A percentile compares a stretch with the other conserved stretches of the same genome.
These are phyloP conservation scores for Pristiophorus japonicus DNA, from an alignment of 2,113 vertebrate genomes.

Conservation along the genomic window DNA sequence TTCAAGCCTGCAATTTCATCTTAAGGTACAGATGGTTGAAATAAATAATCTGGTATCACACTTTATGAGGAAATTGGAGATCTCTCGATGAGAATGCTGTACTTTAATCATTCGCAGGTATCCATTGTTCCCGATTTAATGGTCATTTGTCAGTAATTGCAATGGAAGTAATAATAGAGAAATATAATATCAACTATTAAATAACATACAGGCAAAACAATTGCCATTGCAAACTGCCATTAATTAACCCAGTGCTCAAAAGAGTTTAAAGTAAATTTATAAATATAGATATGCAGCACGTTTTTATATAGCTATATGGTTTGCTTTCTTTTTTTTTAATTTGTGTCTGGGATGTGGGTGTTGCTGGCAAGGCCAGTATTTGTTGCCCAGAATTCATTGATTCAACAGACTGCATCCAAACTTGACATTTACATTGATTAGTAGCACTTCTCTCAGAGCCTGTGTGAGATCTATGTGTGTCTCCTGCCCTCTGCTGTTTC, in stretches of 20 bases:
- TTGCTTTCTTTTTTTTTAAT: background rate
- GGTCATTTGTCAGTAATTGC: background rate
- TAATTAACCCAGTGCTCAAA: background rate
- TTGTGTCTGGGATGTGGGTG: too few relatives aligned
- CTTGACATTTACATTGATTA: background rate
- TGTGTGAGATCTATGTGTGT: background rate
- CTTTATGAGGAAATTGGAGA: background rate
- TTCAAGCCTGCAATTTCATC: background rate
- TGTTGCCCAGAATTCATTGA: too few relatives aligned
- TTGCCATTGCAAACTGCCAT: background rate
- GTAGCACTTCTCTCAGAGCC: background rate
- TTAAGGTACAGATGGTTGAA: background rate
- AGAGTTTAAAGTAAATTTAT: background rate
- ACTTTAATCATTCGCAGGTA: background rate
- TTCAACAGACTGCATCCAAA: background rate
- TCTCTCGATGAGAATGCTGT: background rate
- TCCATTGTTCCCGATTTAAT: background rate
- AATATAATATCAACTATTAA: background rate
- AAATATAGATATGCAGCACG: background rate
- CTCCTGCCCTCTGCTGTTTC: conserved; percentile 10
- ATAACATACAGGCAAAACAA: background rate
- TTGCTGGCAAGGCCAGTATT: too few relatives aligned
- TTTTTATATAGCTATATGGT: background rate
- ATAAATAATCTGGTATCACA: background rate
- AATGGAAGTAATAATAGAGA: background rate